A percentile compares a stretch with the other conserved stretches of the same genome.
Conservation (phyloP, 2,113 vertebrate species). For the Thymallus thymallus region DNA sequence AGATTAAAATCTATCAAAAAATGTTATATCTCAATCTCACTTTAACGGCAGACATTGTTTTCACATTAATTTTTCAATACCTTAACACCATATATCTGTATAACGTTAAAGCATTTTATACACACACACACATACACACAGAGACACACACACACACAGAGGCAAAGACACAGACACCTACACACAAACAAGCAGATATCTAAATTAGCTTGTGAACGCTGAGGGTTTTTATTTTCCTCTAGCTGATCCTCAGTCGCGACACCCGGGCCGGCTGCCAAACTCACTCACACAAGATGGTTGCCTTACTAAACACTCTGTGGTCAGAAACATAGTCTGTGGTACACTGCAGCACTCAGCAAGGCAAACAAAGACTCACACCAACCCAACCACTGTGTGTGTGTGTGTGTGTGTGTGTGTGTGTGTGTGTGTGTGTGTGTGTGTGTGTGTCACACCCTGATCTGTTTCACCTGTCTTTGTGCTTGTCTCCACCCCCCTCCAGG, state of each 20-base stretch:
- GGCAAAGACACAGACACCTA: background rate
- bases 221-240: slow-evolving; percentile 6
- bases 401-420: background rate
- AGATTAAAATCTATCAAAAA: too few relatives aligned
- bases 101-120: too few relatives aligned
- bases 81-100: too few relatives aligned
- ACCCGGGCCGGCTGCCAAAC: slow-evolving; percentile 49
- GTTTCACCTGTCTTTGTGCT: too few relatives aligned
- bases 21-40: too few relatives aligned
- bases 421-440: slow-evolving; percentile 10
- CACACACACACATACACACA: too few relatives aligned
- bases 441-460: too few relatives aligned
- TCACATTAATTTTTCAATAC: background rate
- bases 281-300: slow-evolving; percentile 56
- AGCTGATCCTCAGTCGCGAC: slow-evolving; percentile 8
- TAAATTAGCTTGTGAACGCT: slow-evolving; percentile 14
- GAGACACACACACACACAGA: too few relatives aligned
- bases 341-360: slow-evolving; percentile 49
- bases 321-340: slow-evolving; percentile 37
- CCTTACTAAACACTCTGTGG: slow-evolving; percentile 50
- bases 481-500: too few relatives aligned
- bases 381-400: slow-evolving; percentile 32
- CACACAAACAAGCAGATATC: slow-evolving; percentile 18
- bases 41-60: background rate
- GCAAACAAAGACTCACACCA: slow-evolving; percentile 54